These are phyloP conservation scores for Nasua narica DNA, from an alignment of 2,797 vertebrate species.

Conservation along the genomic window DNA sequence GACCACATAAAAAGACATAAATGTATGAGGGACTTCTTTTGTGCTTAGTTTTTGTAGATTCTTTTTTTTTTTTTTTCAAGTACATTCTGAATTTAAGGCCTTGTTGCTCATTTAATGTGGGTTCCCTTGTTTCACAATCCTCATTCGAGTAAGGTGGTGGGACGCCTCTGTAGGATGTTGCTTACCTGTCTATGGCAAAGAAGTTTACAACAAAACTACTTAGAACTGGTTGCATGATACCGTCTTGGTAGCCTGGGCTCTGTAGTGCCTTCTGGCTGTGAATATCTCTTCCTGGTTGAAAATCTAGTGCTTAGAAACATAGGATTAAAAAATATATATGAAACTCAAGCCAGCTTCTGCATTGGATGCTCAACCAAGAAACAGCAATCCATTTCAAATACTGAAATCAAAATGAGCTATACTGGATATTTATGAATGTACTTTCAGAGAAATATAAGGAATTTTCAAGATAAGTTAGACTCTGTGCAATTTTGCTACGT, in stretches of 20 bases:
- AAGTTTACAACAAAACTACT: neutral
- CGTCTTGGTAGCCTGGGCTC: neutral
- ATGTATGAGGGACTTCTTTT: neutral
- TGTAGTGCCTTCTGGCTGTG: neutral
- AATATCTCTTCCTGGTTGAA: neutral
- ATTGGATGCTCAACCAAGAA: conserved; percentile 1
- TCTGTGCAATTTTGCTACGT: neutral
- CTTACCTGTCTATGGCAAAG: neutral
- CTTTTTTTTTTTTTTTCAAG: neutral
- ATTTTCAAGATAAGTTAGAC: conserved; percentile 10
- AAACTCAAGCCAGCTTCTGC: conserved; percentile 7
- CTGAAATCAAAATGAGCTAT: neutral
- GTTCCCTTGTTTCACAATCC: neutral
- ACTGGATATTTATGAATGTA: neutral
- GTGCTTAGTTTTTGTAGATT: neutral
- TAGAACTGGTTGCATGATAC: neutral
- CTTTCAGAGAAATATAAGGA: neutral
- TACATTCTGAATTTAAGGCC: neutral
- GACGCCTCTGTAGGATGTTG: neutral
- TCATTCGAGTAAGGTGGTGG: neutral
- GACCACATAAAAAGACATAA: neutral
- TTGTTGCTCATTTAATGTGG: neutral
- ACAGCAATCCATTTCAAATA: neutral
- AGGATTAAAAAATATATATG: neutral
- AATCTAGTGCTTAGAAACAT: neutral